These are phyloP conservation scores for Hypotaenidia okinawae DNA, from an alignment of 2,797 vertebrate genomes.

Conservation along the genomic window DNA sequence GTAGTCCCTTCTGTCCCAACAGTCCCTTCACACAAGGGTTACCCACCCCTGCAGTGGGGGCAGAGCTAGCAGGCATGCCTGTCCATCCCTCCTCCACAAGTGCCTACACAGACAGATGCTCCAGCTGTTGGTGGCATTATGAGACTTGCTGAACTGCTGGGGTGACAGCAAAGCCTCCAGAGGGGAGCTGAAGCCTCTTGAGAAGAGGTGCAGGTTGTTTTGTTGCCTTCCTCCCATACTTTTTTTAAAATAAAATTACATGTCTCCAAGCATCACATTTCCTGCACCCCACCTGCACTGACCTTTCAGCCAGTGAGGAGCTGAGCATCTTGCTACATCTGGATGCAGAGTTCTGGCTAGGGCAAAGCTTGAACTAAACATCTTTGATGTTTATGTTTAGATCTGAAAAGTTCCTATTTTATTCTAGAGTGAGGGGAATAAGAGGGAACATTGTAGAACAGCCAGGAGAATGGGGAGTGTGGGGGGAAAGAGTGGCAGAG, in stretches of 20 bases:
- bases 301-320: neutral
- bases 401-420: neutral
- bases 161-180: neutral
- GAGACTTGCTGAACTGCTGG: neutral
- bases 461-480: neutral
- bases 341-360: neutral
- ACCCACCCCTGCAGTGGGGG: neutral
- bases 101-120: neutral
- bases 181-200: neutral
- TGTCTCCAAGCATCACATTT: neutral
- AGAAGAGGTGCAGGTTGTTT: neutral
- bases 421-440: neutral
- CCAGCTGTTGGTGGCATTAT: fast-evolving
- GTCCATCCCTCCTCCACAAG: neutral
- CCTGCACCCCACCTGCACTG: neutral
- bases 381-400: neutral
- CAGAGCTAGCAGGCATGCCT: neutral
- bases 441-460: neutral
- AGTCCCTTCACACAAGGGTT: neutral
- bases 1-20: neutral
- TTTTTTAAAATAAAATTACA: neutral
- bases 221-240: too few species aligned
- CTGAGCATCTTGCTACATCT: neutral
- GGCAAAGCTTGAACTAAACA: neutral
- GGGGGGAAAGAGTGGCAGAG: neutral